phyloP scores from a whole-genome alignment of 2,113 vertebrate genomes.

The Sterrhoptilus dennistouni region DNA sequence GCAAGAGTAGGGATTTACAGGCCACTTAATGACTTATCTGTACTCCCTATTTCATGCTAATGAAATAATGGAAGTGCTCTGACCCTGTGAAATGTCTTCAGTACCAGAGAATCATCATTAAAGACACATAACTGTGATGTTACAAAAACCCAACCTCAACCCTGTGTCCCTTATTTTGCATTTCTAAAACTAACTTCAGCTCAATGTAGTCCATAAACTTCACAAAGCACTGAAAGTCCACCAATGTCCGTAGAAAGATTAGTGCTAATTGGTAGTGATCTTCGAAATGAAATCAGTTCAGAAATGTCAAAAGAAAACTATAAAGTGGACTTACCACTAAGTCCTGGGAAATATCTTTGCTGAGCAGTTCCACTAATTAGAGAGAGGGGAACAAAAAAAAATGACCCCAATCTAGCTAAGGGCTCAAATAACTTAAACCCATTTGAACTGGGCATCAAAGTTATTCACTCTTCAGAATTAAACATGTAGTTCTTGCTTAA shows the following conservation, averaged over 20 bases:
- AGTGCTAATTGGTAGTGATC: conserved; percentile 47
- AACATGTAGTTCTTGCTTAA: background rate
- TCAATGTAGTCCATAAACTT: background rate
- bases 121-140: background rate
- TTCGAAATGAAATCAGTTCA: conserved; percentile 21
- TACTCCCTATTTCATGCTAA: conserved; percentile 28
- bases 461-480: background rate
- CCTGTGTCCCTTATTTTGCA: background rate
- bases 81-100: conserved; percentile 24
- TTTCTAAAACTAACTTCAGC: conserved; percentile 10
- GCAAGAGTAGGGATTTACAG: background rate
- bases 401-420: conserved; percentile 18
- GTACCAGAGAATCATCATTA: conserved; percentile 9
- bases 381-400: background rate
- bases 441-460: conserved; percentile 2
- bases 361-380: conserved; percentile 26
- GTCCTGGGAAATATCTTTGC: conserved; percentile 24
- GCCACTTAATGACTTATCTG: conserved; percentile 42
- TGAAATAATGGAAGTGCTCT: conserved; percentile 39
- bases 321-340: background rate
- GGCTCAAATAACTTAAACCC: background rate
- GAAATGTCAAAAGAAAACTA: conserved; percentile 14
- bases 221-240: conserved; percentile 1
- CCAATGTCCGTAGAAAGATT: conserved; percentile 6
- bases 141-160: background rate